A percentile compares a stretch with the other conserved stretches of the same genome.
Evolutionary conservation across 2,113 vertebrate species (phyloP).

Genomic region (Sapayoa aenigma): DNA sequence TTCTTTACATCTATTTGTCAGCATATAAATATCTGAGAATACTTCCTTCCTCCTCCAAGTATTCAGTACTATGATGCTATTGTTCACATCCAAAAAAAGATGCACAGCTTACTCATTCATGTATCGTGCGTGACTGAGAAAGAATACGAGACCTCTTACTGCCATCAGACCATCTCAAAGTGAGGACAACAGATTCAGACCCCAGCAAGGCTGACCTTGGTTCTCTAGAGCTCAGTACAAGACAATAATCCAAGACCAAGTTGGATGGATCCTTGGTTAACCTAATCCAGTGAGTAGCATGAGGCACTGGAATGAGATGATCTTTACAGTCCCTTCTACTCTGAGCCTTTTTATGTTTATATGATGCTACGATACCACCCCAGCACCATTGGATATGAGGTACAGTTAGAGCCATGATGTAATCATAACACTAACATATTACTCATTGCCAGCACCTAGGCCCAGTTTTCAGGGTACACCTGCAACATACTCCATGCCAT

Average conservation of each 20-base stretch:
- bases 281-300: rapidly evolving
- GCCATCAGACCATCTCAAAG: background rate
- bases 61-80: background rate
- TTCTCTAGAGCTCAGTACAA: background rate
- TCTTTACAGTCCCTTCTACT: background rate
- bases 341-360: background rate
- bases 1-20: background rate
- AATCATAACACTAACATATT: background rate
- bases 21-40: background rate
- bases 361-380: background rate
- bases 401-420: background rate
- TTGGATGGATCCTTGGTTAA: background rate
- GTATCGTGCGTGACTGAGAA: background rate
- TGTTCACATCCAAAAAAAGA: background rate
- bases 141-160: background rate
- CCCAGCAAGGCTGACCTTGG: background rate
- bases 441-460: background rate
- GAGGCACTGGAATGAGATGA: background rate
- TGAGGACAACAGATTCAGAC: background rate
- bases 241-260: background rate
- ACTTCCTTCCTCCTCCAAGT: background rate
- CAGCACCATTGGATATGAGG: background rate
- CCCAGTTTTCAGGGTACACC: background rate
- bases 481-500: rapidly evolving
- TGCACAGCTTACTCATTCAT: rapidly evolving